A percentile compares a stretch with the other conserved stretches of the same genome.
phyloP scores from a whole-genome alignment of 1,140 invertebrate genomes.

The Triops longicaudatus region DNA sequence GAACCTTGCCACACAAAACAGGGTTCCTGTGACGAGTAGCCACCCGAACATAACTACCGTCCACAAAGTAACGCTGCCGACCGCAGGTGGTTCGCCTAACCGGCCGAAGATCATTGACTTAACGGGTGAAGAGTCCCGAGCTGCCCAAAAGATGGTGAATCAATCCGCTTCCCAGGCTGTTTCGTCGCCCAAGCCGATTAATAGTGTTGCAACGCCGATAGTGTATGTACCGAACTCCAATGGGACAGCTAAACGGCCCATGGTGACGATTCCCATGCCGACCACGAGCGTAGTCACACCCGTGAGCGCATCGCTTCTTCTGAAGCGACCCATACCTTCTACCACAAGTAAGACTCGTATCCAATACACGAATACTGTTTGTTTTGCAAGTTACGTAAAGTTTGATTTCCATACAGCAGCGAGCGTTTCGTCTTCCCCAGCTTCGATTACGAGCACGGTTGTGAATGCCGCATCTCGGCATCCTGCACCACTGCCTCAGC shows the following conservation, averaged over 20 bases:
- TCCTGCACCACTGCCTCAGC: background rate
- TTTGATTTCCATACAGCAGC: background rate
- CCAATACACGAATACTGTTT: no score
- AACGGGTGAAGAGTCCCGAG: slow-evolving; percentile 29
- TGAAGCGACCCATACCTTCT: background rate
- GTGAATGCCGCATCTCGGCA: background rate
- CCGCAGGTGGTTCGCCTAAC: background rate
- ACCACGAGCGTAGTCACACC: background rate
- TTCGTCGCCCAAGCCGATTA: background rate
- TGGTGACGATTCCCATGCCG: background rate
- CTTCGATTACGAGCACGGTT: background rate
- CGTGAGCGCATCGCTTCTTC: background rate
- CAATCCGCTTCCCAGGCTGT: background rate
- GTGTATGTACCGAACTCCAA: background rate
- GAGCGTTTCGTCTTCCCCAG: background rate
- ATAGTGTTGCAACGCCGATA: background rate
- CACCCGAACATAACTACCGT: slow-evolving; percentile 20
- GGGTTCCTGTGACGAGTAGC: background rate
- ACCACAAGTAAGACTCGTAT: background rate
- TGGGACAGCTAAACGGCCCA: background rate
- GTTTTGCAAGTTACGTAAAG: background rate
- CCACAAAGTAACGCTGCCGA: slow-evolving; percentile 24
- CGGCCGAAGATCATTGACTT: slow-evolving; percentile 31
- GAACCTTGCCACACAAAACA: background rate
- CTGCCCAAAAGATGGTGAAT: background rate